Percentiles rank a stretch among this genome's conserved stretches.
These are phyloP conservation scores for Bhutanitis thaidina DNA, from an alignment of 2,888 invertebrate genomes.

Conservation along the genomic window DNA sequence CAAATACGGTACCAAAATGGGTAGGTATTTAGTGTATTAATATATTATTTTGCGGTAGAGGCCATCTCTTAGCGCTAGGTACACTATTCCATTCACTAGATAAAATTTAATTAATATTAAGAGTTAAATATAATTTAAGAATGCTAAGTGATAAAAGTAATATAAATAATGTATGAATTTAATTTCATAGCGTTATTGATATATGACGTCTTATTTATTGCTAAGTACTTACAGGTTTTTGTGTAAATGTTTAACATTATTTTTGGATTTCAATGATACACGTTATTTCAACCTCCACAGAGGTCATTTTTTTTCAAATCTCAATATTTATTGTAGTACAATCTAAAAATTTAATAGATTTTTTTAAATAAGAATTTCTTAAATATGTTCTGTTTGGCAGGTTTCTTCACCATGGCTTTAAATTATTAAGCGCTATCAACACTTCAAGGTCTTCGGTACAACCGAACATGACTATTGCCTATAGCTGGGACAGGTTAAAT, in stretches of 20 bases:
- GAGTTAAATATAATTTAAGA: too few relatives aligned
- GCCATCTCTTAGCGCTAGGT: too few relatives aligned
- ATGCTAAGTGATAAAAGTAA: too few relatives aligned
- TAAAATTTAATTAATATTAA: too few relatives aligned
- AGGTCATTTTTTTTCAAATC: conserved; percentile 17
- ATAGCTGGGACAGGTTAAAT: conserved; percentile 12
- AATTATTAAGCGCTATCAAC: conserved; percentile 17
- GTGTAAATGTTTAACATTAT: not conserved
- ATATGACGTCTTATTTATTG: too few relatives aligned
- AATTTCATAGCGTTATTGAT: too few relatives aligned
- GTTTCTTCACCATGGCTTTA: conserved; percentile 17
- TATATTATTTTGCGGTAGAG: too few relatives aligned
- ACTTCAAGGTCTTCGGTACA: conserved; percentile 19
- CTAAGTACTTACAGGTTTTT: too few relatives aligned
- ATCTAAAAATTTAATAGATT: not conserved
- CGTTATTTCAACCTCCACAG: conserved; percentile 2
- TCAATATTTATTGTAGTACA: not conserved
- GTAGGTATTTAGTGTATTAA: conserved; percentile 21
- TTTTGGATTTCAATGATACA: not conserved
- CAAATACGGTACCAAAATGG: conserved; percentile 23
- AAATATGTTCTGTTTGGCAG: too few relatives aligned
- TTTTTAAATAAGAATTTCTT: conserved; percentile 12
- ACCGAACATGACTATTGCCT: conserved; percentile 14
- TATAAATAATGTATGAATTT: too few relatives aligned
- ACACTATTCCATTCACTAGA: too few relatives aligned